These are phyloP conservation scores for Leptinotarsa haldemani DNA, from an alignment of 2,888 invertebrate species.

Conservation along the genomic window DNA sequence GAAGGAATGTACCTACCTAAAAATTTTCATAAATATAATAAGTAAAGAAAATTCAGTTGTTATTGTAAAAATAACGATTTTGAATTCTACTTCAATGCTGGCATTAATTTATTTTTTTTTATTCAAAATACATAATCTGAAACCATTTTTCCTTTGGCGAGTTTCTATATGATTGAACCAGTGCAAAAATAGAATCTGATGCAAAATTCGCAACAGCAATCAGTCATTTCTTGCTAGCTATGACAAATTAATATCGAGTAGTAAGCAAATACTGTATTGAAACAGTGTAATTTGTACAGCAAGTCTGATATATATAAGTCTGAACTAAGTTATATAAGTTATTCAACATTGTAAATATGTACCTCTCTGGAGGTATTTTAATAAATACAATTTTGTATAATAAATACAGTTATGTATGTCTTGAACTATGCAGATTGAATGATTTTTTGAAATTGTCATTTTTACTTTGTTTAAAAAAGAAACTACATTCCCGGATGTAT, in stretches of 20 bases:
- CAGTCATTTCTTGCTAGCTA: conserved; percentile 49
- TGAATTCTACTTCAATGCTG: background rate
- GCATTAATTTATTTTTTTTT: no score
- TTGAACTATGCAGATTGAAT: conserved; percentile 52
- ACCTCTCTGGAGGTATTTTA: conserved; percentile 59
- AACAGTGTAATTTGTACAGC: conserved; percentile 56
- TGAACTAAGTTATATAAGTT: conserved; percentile 63
- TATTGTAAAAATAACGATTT: background rate
- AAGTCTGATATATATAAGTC: conserved; percentile 65
- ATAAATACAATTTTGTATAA: conserved; percentile 48
- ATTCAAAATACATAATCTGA: background rate
- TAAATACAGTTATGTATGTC: conserved; percentile 49
- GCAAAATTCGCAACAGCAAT: conserved; percentile 46
- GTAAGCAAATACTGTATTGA: conserved; percentile 49
- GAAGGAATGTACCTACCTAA: conserved; percentile 22
- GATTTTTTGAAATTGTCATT: conserved; percentile 51
- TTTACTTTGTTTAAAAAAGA: conserved; percentile 55
- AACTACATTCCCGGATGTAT: conserved; percentile 64
- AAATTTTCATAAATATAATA: conserved; percentile 11
- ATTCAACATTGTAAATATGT: conserved; percentile 60
- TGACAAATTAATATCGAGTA: conserved; percentile 49
- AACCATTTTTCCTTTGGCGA: background rate
- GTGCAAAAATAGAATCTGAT: conserved; percentile 23
- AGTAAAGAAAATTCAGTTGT: background rate
- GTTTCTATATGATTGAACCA: background rate